Evolutionary conservation across 2,797 vertebrate genomes (phyloP), one percentile per base, ranked within the genome.

Genomic region (Rhabdophis nuchalis): DNA sequence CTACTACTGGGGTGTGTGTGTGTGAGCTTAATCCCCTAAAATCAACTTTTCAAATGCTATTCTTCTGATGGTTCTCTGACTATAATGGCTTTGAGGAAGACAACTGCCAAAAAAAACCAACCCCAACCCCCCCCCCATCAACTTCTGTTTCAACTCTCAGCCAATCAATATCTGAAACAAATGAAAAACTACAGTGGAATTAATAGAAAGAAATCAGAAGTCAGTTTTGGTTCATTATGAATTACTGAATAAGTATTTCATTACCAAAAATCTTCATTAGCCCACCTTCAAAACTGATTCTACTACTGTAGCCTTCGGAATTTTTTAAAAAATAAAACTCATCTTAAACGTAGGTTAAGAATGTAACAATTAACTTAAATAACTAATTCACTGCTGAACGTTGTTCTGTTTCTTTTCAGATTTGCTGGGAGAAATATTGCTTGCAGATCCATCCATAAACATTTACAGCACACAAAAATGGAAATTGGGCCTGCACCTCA

Each of bases 1-100:
- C 1, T 0, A 56, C 13, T n/a, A 91, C 2, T 89, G 68, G 7
- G 32, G 54, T 18, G 16, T 36, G 93, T 90, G 93, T 90, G 50
- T 3, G 41, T 16, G 46, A 72, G 86, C 56, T 23, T 85, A 58
- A 82, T 82, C 36, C 41, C 18, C 29, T 61, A 46, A 58, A 53
- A 14, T 4, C 27, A 82, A 25, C 1, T 46, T 89, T 1, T 10
- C 9, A 25, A 91, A 1, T 32, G 41, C 29, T 92, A 5, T 23
- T 85, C 32, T 90, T 25, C 57, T 25, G 56, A 93, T 82, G 88
- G 8, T 85, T 93, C 54, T 85, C 2, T 60, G 60, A 92, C 82
- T 90, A 3, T 93, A 89, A 90, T 60, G 60, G 16, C 18, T 88
- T 52, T 52, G 36, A 95, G 36, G 32, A 13, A 46, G 87, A 91